Percentiles rank a stretch among this genome's conserved stretches.
Evolutionary conservation across 2,113 vertebrate genomes (phyloP).

Genomic region (Rostratula benghalensis): DNA sequence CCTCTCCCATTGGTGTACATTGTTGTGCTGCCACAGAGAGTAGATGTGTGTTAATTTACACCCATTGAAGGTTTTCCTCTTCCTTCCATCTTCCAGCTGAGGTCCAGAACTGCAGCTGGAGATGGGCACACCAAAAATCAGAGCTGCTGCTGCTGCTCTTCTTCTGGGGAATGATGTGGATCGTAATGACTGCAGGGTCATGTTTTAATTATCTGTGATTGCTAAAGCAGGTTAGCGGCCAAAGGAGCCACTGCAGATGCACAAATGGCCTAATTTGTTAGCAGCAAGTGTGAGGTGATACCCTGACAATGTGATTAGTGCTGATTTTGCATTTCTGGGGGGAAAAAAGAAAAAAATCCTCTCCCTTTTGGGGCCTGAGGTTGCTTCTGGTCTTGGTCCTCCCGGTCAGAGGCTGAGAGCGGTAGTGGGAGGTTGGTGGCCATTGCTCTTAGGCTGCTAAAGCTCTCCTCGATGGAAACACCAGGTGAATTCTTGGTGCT

Average conservation of each 20-base stretch:
- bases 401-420: fast-evolving
- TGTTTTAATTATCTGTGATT: constrained; percentile 14
- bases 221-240: background rate
- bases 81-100: background rate
- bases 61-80: background rate
- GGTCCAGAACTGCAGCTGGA: background rate
- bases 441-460: background rate
- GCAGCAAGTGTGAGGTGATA: background rate
- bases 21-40: fast-evolving
- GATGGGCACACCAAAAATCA: background rate
- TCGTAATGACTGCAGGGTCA: background rate
- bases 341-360: background rate
- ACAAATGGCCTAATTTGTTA: background rate
- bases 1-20: background rate
- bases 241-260: background rate
- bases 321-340: background rate
- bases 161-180: background rate
- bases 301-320: background rate
- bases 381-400: background rate
- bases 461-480: fast-evolving
- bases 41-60: background rate
- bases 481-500: background rate
- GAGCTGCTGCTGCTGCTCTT: fast-evolving
- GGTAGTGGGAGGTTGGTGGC: background rate
- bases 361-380: background rate